Base-by-base conservation (phyloP, 2,888 invertebrate species). In the Leptinotarsa rubiginosa region DNA sequence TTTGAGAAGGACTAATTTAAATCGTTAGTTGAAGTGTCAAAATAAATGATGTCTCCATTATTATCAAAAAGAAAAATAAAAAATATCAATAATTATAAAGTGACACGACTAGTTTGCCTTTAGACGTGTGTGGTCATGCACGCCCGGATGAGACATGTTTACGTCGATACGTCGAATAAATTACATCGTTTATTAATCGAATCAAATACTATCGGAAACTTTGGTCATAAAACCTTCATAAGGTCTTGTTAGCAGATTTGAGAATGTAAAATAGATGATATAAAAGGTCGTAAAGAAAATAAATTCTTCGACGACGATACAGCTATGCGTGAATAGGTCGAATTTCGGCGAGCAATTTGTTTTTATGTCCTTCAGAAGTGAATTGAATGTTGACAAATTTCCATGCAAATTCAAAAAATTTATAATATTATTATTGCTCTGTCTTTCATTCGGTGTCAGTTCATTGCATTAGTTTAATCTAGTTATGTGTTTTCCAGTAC, bases 381-480 rank as follows among this genome's bases (percentile, higher is more conserved):
- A 84, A 83, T 83, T 82, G 83, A 83, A 84, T 84, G 84, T 85
- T 84, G 84, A 85, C 84, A 83, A 83, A 83, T 84, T 84, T 83
- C 81, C 82, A 84, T 84, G 84, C 82, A 84, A 85, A 85, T 84
- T 81, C 81, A 78, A 78, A 67, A 73, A 74, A 77, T 75, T 67
- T 72, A 77, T 78, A 72, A 77, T 77, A 74, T 77, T 74, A 75
- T 78, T 25, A 15, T 25, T 1, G 41, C 41, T 62, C 31, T 25
- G 12, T 25, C 1, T 10, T 31, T 62, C 31, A 15, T 13, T 74
- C 67, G 70, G 70, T 65, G 62, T 70, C 73, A 73, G 75, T 74
- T 74, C 72, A 74, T 73, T 77, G 72, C 70, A 74, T 71, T 71
- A 74, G 70, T 76, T 70, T 41, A 62, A 2, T 16, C 5, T 41